Conservation (phyloP, 2,113 vertebrate species). For the Cyanoliseus patagonus region DNA sequence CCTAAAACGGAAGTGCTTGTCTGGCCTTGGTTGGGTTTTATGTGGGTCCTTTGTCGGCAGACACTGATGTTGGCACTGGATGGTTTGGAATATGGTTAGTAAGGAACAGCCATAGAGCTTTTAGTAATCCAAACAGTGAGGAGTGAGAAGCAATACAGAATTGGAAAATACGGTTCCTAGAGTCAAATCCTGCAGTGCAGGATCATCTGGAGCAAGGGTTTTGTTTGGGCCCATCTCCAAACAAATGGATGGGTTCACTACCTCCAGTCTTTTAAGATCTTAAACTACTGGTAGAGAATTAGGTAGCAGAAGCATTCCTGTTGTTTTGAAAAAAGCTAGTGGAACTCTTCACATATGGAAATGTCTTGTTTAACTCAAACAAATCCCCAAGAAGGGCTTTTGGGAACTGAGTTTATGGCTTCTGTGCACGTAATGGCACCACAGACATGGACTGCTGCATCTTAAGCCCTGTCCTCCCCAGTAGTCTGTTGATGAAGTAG, state of each 20-base stretch:
- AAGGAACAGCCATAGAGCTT: neutral
- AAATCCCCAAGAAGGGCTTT: neutral
- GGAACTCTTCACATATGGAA: neutral
- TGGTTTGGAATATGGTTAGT: neutral
- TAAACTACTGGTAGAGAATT: neutral
- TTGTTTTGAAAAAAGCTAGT: neutral
- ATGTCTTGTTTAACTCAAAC: neutral
- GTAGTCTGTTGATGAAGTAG: neutral
- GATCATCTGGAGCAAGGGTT: neutral
- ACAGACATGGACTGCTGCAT: fast-evolving
- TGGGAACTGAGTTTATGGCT: neutral
- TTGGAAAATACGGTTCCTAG: neutral
- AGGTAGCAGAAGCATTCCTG: neutral
- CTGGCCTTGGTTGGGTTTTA: neutral
- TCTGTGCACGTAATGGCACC: neutral
- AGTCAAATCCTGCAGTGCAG: neutral
- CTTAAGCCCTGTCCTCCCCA: neutral
- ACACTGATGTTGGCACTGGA: neutral
- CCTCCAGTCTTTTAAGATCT: neutral
- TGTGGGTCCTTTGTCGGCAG: neutral
- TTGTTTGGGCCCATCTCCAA: neutral
- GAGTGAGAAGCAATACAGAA: neutral
- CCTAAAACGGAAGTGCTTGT: neutral
- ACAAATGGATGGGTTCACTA: neutral
- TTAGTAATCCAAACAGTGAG: neutral